phyloP scores from a whole-genome alignment of 2,797 vertebrate genomes.

The Chaetophractus vellerosus region DNA sequence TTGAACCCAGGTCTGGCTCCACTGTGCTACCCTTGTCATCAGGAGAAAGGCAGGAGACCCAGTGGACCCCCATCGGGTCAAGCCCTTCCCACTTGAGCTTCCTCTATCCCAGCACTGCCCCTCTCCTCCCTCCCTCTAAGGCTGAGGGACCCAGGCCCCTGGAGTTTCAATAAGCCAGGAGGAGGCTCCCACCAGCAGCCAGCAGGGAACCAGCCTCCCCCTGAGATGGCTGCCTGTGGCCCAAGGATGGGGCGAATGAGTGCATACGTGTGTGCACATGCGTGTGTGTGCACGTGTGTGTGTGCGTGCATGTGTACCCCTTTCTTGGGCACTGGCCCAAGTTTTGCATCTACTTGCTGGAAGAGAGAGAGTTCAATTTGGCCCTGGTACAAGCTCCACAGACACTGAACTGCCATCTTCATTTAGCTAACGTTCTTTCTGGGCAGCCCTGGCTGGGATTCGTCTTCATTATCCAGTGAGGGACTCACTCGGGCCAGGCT shows the following conservation, averaged over 20 bases:
- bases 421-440: constrained; percentile 88
- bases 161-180: background rate
- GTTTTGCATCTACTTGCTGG: constrained; percentile 86
- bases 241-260: too few relatives aligned
- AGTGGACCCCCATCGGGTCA: background rate
- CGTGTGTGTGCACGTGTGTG: background rate
- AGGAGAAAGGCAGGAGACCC: background rate
- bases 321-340: constrained; percentile 86
- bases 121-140: too few relatives aligned
- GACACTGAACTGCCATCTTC: constrained; percentile 88
- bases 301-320: background rate
- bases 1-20: background rate
- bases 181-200: background rate
- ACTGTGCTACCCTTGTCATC: background rate
- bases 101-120: background rate
- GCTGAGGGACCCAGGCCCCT: background rate
- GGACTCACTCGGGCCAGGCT: constrained; percentile 82
- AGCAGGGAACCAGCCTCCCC: background rate
- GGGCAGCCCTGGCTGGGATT: constrained; percentile 89
- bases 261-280: background rate
- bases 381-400: constrained; percentile 88
- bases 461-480: constrained; percentile 89
- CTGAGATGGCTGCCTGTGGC: background rate
- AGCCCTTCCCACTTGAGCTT: background rate
- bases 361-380: constrained; percentile 88